These are phyloP conservation scores for Apodemus sylvaticus DNA, from an alignment of 2,113 vertebrate species.

Conservation along the genomic window DNA sequence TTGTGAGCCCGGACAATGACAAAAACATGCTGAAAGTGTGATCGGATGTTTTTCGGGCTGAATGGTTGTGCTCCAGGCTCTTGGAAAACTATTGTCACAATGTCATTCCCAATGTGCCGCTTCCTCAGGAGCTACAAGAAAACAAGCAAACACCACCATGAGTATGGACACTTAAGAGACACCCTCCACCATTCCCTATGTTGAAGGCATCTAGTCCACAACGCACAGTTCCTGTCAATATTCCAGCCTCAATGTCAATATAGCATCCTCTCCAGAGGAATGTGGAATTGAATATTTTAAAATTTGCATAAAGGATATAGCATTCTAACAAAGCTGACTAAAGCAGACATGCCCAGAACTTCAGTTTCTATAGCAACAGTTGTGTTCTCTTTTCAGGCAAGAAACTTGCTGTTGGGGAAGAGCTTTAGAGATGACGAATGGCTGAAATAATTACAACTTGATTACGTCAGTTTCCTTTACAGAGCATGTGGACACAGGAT, in stretches of 20 bases:
- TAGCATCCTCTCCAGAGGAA: conserved; percentile 51
- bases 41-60: conserved; percentile 95
- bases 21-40: conserved; percentile 97
- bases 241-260: background rate
- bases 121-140: conserved; percentile 92
- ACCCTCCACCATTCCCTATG: background rate
- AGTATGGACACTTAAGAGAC: background rate
- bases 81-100: conserved; percentile 98
- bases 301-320: conserved; percentile 31
- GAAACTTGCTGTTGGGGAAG: conserved; percentile 42
- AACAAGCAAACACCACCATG: conserved; percentile 42
- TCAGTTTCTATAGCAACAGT: conserved; percentile 77
- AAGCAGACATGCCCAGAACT: conserved; percentile 20
- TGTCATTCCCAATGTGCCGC: conserved; percentile 97
- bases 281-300: conserved; percentile 36
- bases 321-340: conserved; percentile 57
- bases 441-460: conserved; percentile 62
- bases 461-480: conserved; percentile 48
- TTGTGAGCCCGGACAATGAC: conserved; percentile 93
- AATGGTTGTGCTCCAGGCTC: conserved; percentile 96
- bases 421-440: conserved; percentile 57
- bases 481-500: conserved; percentile 20
- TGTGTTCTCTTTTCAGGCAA: conserved; percentile 64
- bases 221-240: background rate
- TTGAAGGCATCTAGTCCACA: conserved; percentile 41